A percentile compares a stretch with the other conserved stretches of the same genome.
These are phyloP conservation scores for Tuta absoluta DNA, from an alignment of 2,888 invertebrate genomes.

Conservation along the genomic window DNA sequence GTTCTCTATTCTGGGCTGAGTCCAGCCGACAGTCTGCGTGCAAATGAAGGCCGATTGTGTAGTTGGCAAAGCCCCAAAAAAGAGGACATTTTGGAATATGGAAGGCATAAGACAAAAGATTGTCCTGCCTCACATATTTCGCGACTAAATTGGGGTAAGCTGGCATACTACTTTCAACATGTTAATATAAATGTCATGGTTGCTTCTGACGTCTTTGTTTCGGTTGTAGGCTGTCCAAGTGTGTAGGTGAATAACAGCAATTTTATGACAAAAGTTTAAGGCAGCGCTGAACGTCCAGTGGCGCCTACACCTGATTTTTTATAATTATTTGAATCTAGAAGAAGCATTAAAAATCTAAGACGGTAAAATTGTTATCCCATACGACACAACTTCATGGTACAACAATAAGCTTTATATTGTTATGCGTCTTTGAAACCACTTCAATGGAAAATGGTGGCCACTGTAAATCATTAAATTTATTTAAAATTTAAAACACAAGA, in stretches of 20 bases:
- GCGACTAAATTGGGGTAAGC: not conserved
- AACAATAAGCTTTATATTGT: no score
- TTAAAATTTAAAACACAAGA: no score
- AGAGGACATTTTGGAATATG: conserved; percentile 42
- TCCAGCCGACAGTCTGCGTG: conserved; percentile 45
- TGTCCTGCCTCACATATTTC: conserved; percentile 9
- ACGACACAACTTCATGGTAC: no score
- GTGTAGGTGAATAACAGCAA: not conserved
- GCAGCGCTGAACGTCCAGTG: no score
- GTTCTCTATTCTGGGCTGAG: not conserved
- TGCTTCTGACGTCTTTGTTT: not conserved
- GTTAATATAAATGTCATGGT: conserved; percentile 2
- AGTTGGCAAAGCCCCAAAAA: conserved; percentile 57
- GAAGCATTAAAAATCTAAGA: no score
- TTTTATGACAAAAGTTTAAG: conserved; percentile 5
- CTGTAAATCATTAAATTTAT: no score
- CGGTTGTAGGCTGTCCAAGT: not conserved
- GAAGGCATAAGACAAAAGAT: conserved; percentile 5
- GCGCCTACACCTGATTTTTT: no score
- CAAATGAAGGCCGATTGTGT: conserved; percentile 61
- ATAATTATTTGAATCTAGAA: no score
- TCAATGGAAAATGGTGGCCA: no score
- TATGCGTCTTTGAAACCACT: no score
- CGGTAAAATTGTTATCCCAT: no score
- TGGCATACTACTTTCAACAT: not conserved